phyloP scores from a whole-genome alignment of 2,797 vertebrate species.

The Melanotaenia boesemani region DNA sequence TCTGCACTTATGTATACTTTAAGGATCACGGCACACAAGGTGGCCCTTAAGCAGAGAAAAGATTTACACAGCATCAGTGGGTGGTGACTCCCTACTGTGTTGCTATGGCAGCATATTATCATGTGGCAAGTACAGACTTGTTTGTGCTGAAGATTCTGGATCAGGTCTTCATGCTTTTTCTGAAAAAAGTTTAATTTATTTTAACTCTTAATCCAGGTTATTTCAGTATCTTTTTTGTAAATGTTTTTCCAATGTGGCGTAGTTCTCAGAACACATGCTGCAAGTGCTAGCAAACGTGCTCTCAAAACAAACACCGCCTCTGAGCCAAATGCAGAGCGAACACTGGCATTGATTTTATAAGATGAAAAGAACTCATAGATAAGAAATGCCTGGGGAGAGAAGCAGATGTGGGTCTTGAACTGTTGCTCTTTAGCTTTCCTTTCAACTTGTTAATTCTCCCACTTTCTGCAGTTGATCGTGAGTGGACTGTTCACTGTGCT shows the following conservation, averaged over 20 bases:
- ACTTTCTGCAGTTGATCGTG: slow-evolving; percentile 7
- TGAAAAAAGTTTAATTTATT: slow-evolving; percentile 16
- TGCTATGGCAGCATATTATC: slow-evolving; percentile 55
- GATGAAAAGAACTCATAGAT: slow-evolving; percentile 42
- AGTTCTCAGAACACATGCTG: slow-evolving; percentile 11
- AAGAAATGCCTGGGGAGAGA: slow-evolving; percentile 41
- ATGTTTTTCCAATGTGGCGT: neutral
- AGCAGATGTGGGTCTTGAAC: slow-evolving; percentile 35
- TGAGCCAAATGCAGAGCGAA: slow-evolving; percentile 37
- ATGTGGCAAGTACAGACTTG: slow-evolving; percentile 15
- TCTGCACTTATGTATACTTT: slow-evolving; percentile 32
- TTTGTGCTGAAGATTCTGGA: slow-evolving; percentile 17
- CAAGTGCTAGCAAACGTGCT: neutral
- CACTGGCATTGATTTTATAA: slow-evolving; percentile 26
- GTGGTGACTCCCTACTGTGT: slow-evolving; percentile 52
- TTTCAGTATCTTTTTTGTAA: neutral
- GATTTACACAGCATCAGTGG: slow-evolving; percentile 46
- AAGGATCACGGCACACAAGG: slow-evolving; percentile 39
- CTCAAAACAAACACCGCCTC: slow-evolving; percentile 11
- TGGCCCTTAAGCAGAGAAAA: slow-evolving; percentile 54
- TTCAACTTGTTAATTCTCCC: slow-evolving; percentile 11
- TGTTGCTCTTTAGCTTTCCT: slow-evolving; percentile 23
- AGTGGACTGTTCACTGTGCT: slow-evolving; percentile 15
- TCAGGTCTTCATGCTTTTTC: slow-evolving; percentile 12
- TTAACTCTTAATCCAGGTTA: slow-evolving; percentile 12